Conservation (phyloP, 2,113 vertebrate species). For the Heterochromis multidens region DNA sequence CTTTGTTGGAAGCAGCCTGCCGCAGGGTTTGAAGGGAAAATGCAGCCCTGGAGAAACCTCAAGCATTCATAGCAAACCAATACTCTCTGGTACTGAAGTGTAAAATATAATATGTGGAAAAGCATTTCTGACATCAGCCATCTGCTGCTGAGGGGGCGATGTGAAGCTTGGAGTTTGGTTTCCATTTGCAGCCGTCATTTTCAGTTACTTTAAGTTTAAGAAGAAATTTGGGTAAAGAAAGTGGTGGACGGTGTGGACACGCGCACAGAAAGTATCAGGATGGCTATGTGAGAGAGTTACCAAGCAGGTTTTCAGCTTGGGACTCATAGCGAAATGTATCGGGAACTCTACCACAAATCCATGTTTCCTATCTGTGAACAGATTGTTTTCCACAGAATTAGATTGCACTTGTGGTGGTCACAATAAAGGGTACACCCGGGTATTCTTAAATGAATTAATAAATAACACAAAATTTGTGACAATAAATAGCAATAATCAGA, state of each 20-base stretch:
- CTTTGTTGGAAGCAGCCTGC: conserved; percentile 2
- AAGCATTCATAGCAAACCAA: background rate
- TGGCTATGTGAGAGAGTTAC: background rate
- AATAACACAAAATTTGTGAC: background rate
- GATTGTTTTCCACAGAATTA: too few relatives aligned
- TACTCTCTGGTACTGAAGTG: background rate
- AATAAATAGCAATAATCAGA: background rate
- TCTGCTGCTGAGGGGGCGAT: background rate
- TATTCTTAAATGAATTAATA: background rate
- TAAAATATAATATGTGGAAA: background rate
- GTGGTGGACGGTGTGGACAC: background rate
- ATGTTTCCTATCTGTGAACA: background rate
- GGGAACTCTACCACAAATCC: background rate
- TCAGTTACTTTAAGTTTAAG: background rate
- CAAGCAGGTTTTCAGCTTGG: background rate
- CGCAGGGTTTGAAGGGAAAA: background rate
- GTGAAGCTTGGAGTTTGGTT: background rate
- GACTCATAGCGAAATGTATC: background rate
- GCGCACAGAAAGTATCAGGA: background rate
- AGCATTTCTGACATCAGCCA: background rate
- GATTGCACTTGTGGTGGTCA: accelerated
- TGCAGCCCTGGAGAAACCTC: background rate
- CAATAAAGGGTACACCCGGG: background rate
- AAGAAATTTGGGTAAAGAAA: background rate
- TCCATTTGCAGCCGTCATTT: background rate